phyloP scores from a whole-genome alignment of 2,113 vertebrate genomes.

The Lepus timidus region DNA sequence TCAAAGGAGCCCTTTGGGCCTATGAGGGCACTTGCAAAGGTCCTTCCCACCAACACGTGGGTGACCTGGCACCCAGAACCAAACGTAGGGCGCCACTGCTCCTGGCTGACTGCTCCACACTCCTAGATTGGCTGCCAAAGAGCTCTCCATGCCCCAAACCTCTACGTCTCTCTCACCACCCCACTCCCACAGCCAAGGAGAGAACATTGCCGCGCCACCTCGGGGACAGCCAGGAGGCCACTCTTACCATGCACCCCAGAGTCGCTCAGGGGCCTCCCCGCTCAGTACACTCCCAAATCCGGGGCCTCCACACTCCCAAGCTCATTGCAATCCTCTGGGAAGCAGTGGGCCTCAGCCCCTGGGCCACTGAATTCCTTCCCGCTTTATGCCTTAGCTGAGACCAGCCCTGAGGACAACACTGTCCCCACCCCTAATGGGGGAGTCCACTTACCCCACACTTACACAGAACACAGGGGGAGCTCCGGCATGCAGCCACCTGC shows the following conservation, averaged over 20 bases:
- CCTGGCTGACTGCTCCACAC: neutral
- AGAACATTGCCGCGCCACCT: neutral
- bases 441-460: too few species aligned
- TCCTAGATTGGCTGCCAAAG: neutral
- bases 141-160: neutral
- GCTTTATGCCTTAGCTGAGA: neutral
- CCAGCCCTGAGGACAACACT: neutral
- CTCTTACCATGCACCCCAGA: neutral
- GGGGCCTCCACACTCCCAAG: neutral
- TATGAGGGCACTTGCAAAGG: neutral
- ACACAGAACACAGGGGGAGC: neutral
- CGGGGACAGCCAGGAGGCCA: neutral
- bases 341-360: neutral
- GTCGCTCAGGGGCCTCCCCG: neutral
- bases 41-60: neutral
- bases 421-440: fast-evolving
- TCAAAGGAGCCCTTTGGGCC: too few species aligned
- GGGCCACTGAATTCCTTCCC: neutral
- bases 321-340: neutral
- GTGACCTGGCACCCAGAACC: neutral
- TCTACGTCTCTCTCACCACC: neutral
- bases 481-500: neutral
- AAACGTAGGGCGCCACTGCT: fast-evolving
- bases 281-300: too few species aligned
- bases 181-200: neutral